A percentile compares a stretch with the other conserved stretches of the same genome.
Conservation (phyloP, 1,140 invertebrate species). For the Cotesia glomerata region DNA sequence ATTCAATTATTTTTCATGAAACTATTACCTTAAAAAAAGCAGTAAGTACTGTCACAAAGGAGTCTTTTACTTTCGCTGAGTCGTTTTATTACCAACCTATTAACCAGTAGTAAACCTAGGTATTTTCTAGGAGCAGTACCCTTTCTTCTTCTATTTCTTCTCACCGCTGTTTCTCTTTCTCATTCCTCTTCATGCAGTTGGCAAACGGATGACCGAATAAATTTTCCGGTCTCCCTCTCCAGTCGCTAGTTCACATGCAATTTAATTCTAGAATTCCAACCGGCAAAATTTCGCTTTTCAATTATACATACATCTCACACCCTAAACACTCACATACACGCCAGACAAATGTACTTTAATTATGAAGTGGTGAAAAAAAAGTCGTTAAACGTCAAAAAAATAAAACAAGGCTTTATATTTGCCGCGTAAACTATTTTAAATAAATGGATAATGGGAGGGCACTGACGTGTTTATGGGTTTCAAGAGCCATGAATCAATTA, state of each 20-base stretch:
- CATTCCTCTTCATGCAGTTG: background rate
- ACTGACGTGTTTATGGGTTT: background rate
- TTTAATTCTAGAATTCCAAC: constrained; percentile 11
- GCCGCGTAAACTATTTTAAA: background rate
- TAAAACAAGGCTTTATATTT: background rate
- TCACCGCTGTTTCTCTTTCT: background rate
- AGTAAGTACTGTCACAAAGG: background rate
- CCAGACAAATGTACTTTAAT: constrained; percentile 5
- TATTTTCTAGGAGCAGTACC: background rate
- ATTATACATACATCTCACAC: constrained; percentile 2
- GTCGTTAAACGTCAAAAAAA: background rate
- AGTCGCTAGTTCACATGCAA: constrained; percentile 8
- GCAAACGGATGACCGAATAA: constrained; percentile 18
- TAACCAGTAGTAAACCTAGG: constrained; percentile 12
- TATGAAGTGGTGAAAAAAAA: background rate
- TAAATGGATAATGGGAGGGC: too few relatives aligned
- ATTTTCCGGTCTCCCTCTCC: background rate
- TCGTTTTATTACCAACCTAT: constrained; percentile 14
- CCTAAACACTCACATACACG: too few relatives aligned
- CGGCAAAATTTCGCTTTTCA: constrained; percentile 22
- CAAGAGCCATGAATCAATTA: background rate
- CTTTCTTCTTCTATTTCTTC: background rate
- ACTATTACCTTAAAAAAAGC: too few relatives aligned
- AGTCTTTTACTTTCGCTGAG: background rate
- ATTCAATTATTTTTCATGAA: too few relatives aligned